These are phyloP conservation scores for Thunnus albacares DNA, from an alignment of 2,797 vertebrate species.

Conservation along the genomic window DNA sequence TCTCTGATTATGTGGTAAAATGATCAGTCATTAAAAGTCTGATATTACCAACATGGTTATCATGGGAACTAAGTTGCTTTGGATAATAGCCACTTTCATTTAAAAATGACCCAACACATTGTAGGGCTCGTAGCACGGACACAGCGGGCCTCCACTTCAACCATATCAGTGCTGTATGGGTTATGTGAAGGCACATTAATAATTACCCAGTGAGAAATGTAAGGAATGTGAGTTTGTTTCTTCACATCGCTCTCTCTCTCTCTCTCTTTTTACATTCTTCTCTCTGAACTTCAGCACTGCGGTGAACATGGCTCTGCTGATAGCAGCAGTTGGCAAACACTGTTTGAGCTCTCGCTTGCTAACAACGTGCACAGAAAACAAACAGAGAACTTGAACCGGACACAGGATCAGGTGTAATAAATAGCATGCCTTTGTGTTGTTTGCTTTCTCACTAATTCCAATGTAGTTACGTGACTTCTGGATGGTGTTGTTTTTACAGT, in stretches of 20 bases:
- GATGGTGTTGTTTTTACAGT: constrained; percentile 12
- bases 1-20: constrained; percentile 58
- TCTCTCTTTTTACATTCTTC: constrained; percentile 51
- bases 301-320: constrained; percentile 45
- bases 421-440: constrained; percentile 29
- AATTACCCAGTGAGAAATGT: constrained; percentile 77
- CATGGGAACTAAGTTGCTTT: constrained; percentile 54
- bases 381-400: constrained; percentile 42
- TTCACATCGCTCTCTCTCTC: constrained; percentile 44
- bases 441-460: constrained; percentile 63
- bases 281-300: constrained; percentile 46
- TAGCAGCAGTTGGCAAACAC: constrained; percentile 65
- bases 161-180: constrained; percentile 39
- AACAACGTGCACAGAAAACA: constrained; percentile 59
- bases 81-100: constrained; percentile 31
- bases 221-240: constrained; percentile 77
- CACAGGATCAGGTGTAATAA: constrained; percentile 42
- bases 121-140: constrained; percentile 17
- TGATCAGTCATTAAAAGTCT: constrained; percentile 65
- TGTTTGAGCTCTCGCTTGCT: constrained; percentile 27
- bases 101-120: constrained; percentile 29
- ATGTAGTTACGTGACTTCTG: constrained; percentile 31
- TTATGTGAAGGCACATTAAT: constrained; percentile 75
- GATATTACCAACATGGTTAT: constrained; percentile 56
- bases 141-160: constrained; percentile 7